Evolutionary conservation across 1,140 invertebrate genomes (phyloP).

Genomic region (Cotesia vestalis): DNA sequence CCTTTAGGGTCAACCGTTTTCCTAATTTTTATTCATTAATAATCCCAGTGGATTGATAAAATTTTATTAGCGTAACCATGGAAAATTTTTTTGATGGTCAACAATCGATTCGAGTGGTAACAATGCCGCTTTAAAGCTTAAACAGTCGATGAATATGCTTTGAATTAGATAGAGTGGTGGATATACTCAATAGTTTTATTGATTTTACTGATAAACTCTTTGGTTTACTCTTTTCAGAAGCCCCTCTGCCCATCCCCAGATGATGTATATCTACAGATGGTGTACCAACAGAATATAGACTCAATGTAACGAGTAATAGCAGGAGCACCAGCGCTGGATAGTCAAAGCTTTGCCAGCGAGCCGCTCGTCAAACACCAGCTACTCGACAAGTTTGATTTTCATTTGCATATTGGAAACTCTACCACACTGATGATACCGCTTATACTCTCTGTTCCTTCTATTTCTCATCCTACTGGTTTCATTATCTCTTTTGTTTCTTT

Average conservation of each 20-base stretch:
- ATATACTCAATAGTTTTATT: no score
- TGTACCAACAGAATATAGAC: not conserved
- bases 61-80: no score
- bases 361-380: constrained; percentile 16
- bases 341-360: constrained; percentile 13
- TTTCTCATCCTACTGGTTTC: no score
- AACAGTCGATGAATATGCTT: constrained; percentile 8
- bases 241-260: not conserved
- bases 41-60: no score
- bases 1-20: no score
- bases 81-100: no score
- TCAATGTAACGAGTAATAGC: constrained; percentile 7
- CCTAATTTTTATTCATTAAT: no score
- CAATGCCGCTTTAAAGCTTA: not conserved
- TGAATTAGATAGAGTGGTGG: not conserved
- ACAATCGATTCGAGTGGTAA: not conserved
- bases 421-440: constrained; percentile 26
- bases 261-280: not conserved
- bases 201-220: not conserved
- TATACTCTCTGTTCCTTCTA: no score
- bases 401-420: constrained; percentile 33
- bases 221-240: not conserved
- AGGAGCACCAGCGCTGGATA: not conserved
- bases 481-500: no score
- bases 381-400: constrained; percentile 31